Evolutionary conservation across 1,140 invertebrate species (phyloP).

Genomic region (Whitmania pigra): DNA sequence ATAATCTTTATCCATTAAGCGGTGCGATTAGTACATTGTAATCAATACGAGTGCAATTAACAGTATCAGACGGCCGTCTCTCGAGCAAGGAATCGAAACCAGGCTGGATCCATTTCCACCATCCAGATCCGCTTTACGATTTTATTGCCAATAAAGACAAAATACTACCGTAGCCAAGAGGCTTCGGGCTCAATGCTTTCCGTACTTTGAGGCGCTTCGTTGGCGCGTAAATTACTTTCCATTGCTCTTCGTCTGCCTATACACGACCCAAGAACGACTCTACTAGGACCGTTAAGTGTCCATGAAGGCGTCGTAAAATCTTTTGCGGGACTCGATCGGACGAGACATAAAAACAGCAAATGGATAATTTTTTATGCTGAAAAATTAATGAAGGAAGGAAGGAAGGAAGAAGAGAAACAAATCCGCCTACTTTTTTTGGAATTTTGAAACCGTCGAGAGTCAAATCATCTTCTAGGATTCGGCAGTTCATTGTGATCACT

Average conservation of each 20-base stretch:
- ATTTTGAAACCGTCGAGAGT: conserved; percentile 54
- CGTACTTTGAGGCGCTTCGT: no score
- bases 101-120: neutral
- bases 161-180: no score
- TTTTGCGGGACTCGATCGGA: neutral
- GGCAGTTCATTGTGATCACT: conserved; percentile 67
- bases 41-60: conserved; percentile 13
- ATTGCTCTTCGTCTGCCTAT: no score
- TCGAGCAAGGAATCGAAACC: neutral
- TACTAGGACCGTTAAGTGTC: neutral
- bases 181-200: no score
- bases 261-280: no score
- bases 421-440: conserved; percentile 50
- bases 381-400: neutral
- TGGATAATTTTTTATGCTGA: conserved; percentile 15
- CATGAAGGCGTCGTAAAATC: neutral
- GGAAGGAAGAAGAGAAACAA: no score
- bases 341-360: neutral
- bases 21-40: conserved; percentile 25
- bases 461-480: conserved; percentile 54
- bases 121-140: neutral
- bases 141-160: neutral
- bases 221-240: no score
- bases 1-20: conserved; percentile 19
- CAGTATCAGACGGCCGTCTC: neutral